Evolutionary conservation across 2,113 vertebrate genomes (phyloP).

Genomic region (Spea bombifrons): DNA sequence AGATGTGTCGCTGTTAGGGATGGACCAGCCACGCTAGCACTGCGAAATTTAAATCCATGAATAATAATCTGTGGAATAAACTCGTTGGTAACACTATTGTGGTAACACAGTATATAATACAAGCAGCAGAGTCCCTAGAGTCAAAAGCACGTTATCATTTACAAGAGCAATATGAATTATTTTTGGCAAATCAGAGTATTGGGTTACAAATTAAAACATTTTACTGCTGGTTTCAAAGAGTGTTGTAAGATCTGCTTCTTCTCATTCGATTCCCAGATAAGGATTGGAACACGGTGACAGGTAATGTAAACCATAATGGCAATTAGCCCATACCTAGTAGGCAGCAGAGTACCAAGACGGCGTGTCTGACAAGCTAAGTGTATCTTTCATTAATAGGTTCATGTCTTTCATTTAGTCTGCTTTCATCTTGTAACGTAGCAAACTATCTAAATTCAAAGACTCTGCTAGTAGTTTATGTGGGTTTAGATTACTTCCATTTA

Average conservation of each 20-base stretch:
- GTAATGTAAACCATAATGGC: slow-evolving; percentile 17
- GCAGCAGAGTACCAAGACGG: not conserved
- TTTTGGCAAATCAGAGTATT: not conserved
- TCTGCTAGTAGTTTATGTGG: slow-evolving; percentile 13
- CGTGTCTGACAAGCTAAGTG: slow-evolving; percentile 1
- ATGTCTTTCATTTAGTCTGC: slow-evolving; percentile 27
- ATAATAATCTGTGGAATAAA: too few relatives aligned
- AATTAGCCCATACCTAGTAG: slow-evolving; percentile 18
- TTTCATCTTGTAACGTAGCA: slow-evolving; percentile 36
- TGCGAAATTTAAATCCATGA: too few relatives aligned
- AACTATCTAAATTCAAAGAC: slow-evolving; percentile 20
- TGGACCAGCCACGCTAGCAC: too few relatives aligned
- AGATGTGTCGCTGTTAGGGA: too few relatives aligned
- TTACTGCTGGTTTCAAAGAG: not conserved
- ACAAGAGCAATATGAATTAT: not conserved
- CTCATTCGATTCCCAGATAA: not conserved
- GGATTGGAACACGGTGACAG: not conserved
- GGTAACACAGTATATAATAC: too few relatives aligned
- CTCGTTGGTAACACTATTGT: too few relatives aligned
- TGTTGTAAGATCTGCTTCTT: not conserved
- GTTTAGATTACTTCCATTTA: slow-evolving; percentile 15
- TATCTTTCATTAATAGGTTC: slow-evolving; percentile 18
- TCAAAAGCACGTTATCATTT: too few relatives aligned
- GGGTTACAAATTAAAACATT: not conserved
- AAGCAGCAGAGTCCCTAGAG: too few relatives aligned